Evolutionary conservation across 2,113 vertebrate species (phyloP).

Genomic region (Athene cunicularia): DNA sequence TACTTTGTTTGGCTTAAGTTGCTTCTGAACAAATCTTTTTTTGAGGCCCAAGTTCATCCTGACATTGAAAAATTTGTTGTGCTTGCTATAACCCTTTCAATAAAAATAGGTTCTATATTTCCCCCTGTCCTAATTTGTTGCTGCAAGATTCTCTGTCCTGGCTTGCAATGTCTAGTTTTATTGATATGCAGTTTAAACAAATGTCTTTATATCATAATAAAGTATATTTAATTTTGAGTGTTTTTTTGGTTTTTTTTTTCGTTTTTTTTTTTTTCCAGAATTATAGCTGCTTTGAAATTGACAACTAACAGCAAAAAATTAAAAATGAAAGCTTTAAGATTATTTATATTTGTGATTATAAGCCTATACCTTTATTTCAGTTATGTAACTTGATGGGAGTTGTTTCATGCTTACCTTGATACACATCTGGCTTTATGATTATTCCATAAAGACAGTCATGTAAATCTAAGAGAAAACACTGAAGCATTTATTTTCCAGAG

Average conservation of each 20-base stretch:
- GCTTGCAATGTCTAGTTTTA: neutral
- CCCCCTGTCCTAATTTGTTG: neutral
- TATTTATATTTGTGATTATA: neutral
- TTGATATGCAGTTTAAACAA: neutral
- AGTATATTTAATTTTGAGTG: neutral
- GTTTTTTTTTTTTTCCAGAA: neutral
- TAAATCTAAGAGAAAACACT: neutral
- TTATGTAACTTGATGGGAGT: neutral
- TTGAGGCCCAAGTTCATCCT: neutral
- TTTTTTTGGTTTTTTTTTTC: neutral
- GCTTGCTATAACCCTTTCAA: neutral
- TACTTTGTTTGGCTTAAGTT: neutral
- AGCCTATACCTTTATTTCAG: neutral
- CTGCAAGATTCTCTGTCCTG: neutral
- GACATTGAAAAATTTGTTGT: constrained; percentile 16
- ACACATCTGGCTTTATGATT: neutral
- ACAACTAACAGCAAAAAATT: neutral
- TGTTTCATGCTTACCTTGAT: neutral
- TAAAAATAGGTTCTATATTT: constrained; percentile 10
- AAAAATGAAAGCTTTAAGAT: neutral
- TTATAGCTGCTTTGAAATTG: neutral
- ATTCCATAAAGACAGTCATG: neutral
- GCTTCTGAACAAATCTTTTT: neutral
- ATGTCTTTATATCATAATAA: neutral
- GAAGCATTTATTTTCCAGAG: neutral